Evolutionary conservation across 2,888 invertebrate species (phyloP), one percentile per base, ranked within the genome.

Genomic region (Hydroisotoma schaefferi): DNA sequence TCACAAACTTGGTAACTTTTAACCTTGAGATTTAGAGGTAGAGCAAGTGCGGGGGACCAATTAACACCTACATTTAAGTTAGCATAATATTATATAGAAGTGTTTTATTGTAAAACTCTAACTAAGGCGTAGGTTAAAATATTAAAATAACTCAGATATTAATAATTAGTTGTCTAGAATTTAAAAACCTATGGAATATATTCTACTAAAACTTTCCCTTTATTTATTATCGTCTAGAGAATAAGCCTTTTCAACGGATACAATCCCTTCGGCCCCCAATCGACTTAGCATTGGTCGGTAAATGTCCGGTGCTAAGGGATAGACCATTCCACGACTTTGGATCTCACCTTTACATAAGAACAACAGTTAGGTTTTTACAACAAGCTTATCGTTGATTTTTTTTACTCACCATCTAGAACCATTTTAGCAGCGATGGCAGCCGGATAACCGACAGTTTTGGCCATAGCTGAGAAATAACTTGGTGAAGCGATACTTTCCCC

Each of bases 381-480:
- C 8, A 33, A 10, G 8, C 33, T 33, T 8, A 33, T 33, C 8
- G 15, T 33, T 33, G 8, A 33, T 10, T 33, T 8, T 33, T 33
- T 33, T 10, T 15, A 10, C 33, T 33, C 78, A 90, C 95, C 97
- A 77, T 95, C 94, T 15, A 99, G 80, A 63, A 99, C 84, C 99
- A 99, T 99, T 79, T 94, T 94, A 1, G 94, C 87, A 1, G 97
- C 94, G 73, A 99, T 98, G 22, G 93, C 99, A 5, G 94, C 87
- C 0, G 88, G 98, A 79, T 86, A 92, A 23, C 94, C 94, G 8
- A 94, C 94, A 8, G 91, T 90, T 74, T 88, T 85, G 0, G 93
- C 89, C 99, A 99, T 99, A 26, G 99, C 99, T 0, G 97, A 94
- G 77, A 92, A 91, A 15, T 46, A 46, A 20, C 15, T 46, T 23